A percentile compares a stretch with the other conserved stretches of the same genome.
Conservation (phyloP, 53 echinoderm and acorn worm species). For the Echinometra lucunter region DNA sequence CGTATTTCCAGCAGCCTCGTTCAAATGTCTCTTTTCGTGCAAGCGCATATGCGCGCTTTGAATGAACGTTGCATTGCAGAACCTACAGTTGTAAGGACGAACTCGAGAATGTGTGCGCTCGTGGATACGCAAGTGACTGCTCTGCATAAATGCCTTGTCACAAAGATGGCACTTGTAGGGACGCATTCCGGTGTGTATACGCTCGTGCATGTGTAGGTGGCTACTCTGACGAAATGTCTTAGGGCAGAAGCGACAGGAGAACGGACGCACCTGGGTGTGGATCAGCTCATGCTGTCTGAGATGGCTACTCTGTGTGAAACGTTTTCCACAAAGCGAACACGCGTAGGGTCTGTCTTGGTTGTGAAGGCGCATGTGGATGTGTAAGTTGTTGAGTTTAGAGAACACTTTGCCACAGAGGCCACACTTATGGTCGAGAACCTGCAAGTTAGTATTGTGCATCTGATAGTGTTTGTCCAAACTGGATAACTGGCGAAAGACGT, state of each 20-base stretch:
- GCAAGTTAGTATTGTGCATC: conserved; percentile 23
- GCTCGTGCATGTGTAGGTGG: conserved; percentile 66
- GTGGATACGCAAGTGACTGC: conserved; percentile 61
- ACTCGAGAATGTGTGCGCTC: conserved; percentile 64
- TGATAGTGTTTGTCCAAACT: conserved; percentile 58
- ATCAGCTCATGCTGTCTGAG: conserved; percentile 65
- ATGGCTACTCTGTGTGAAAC: conserved; percentile 69
- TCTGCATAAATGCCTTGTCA: conserved; percentile 68
- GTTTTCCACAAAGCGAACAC: conserved; percentile 70
- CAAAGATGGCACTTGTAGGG: conserved; percentile 65
- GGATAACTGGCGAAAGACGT: conserved; percentile 56
- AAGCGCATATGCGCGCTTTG: conserved; percentile 67
- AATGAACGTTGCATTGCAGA: conserved; percentile 66
- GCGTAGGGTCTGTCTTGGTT: conserved; percentile 76
- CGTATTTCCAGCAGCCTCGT: neutral
- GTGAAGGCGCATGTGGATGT: conserved; percentile 64
- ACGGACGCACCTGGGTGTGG: conserved; percentile 66
- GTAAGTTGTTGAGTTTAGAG: conserved; percentile 50
- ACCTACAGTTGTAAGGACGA: conserved; percentile 57
- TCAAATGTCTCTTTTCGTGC: conserved; percentile 63
- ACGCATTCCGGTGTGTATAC: conserved; percentile 61
- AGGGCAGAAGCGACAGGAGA: conserved; percentile 67
- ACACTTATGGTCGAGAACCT: conserved; percentile 59
- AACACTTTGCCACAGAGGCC: conserved; percentile 62
- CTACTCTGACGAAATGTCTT: conserved; percentile 66